These are phyloP conservation scores for Meloidogyne hapla DNA, from an alignment of 1,140 invertebrate species.

Conservation along the genomic window DNA sequence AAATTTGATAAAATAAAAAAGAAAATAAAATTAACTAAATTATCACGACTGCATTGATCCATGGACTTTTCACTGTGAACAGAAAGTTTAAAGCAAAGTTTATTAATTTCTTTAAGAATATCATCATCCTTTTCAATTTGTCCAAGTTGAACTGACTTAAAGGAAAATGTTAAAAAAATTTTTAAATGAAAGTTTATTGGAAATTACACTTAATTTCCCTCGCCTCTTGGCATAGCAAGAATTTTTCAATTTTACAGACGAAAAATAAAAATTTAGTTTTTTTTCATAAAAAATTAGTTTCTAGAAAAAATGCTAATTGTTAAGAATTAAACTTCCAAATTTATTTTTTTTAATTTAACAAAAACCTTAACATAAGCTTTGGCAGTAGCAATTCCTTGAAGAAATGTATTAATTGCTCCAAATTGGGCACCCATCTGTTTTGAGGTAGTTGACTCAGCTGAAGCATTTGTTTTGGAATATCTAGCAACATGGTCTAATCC, in stretches of 20 bases:
- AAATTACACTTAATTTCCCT: too few species aligned
- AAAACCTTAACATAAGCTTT: slow-evolving; percentile 42
- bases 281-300: too few species aligned
- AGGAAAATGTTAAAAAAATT: slow-evolving; percentile 16
- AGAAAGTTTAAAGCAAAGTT: slow-evolving; percentile 41
- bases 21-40: background rate
- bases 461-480: slow-evolving; percentile 36
- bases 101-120: slow-evolving; percentile 43
- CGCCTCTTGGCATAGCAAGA: too few species aligned
- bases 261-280: too few species aligned
- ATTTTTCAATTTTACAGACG: too few species aligned
- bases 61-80: slow-evolving; percentile 7
- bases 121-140: slow-evolving; percentile 26
- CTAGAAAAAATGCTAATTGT: too few species aligned
- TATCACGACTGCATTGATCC: slow-evolving; percentile 20
- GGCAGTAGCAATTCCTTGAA: slow-evolving; percentile 40
- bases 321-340: too few species aligned
- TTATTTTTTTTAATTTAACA: background rate
- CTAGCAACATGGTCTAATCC: slow-evolving; percentile 49
- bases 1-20: background rate
- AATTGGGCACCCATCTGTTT: slow-evolving; percentile 45
- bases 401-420: slow-evolving; percentile 40
- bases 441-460: slow-evolving; percentile 37
- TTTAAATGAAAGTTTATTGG: too few species aligned
- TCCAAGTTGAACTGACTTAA: slow-evolving; percentile 41